These are phyloP conservation scores for Drosophila busckii DNA, from an alignment of 1,140 invertebrate genomes.

Conservation along the genomic window DNA sequence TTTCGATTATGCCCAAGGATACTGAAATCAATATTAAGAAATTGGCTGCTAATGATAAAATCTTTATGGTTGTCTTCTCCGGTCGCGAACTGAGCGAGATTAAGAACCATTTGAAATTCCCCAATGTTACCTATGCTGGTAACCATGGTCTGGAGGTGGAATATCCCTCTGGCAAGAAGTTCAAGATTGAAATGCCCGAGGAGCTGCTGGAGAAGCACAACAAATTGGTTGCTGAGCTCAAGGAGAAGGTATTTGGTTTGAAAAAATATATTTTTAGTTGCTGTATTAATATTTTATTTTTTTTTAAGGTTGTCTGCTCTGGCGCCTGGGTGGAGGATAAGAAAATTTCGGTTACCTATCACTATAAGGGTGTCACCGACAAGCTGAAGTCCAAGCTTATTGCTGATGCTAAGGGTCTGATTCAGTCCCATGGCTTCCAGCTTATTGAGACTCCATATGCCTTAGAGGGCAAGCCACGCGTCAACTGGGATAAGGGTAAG, in stretches of 20 bases:
- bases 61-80: slow-evolving; percentile 92
- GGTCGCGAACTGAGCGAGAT: slow-evolving; percentile 92
- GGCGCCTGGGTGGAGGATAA: slow-evolving; percentile 96
- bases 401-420: slow-evolving; percentile 85
- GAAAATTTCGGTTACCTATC: slow-evolving; percentile 91
- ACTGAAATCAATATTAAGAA: slow-evolving; percentile 91
- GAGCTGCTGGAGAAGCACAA: slow-evolving; percentile 90
- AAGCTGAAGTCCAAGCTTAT: slow-evolving; percentile 84
- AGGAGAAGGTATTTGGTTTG: slow-evolving; percentile 84
- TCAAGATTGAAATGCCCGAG: slow-evolving; percentile 94
- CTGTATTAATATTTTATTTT: background rate
- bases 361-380: slow-evolving; percentile 90
- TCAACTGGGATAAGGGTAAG: slow-evolving; percentile 92
- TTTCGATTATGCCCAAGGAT: slow-evolving; percentile 90
- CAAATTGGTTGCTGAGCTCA: slow-evolving; percentile 86
- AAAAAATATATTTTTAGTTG: background rate
- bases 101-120: slow-evolving; percentile 92
- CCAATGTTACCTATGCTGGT: slow-evolving; percentile 94
- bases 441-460: slow-evolving; percentile 89
- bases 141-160: slow-evolving; percentile 94
- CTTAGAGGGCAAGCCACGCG: slow-evolving; percentile 92
- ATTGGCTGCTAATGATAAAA: slow-evolving; percentile 90
- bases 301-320: slow-evolving; percentile 86
- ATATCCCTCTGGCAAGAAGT: slow-evolving; percentile 93
- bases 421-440: slow-evolving; percentile 87